A percentile compares a stretch with the other conserved stretches of the same genome.
phyloP scores from a whole-genome alignment of 2,888 invertebrate species.

The Clistopyga incitator region DNA sequence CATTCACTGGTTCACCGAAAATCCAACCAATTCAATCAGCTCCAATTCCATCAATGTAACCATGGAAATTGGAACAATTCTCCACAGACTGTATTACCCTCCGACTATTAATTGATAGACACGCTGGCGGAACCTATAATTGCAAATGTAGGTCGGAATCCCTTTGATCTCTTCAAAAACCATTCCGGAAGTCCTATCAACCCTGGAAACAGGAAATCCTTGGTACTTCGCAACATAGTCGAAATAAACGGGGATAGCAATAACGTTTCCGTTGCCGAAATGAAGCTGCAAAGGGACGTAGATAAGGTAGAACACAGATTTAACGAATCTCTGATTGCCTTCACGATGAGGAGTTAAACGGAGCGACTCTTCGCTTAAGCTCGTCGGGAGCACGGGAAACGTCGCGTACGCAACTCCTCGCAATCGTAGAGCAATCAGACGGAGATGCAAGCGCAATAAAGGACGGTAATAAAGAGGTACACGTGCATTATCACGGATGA shows the following conservation, averaged over 20 bases:
- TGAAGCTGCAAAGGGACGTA: constrained; percentile 19
- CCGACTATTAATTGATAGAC: neutral
- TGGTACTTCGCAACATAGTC: neutral
- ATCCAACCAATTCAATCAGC: no score
- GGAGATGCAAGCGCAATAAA: constrained; percentile 24
- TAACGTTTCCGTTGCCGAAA: constrained; percentile 22
- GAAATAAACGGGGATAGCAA: neutral
- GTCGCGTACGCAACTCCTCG: constrained; percentile 3
- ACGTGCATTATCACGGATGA: constrained; percentile 56
- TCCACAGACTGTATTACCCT: no score
- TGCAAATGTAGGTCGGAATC: neutral
- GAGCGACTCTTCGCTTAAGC: neutral
- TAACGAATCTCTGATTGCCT: neutral
- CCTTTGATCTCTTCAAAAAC: neutral
- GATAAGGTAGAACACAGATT: neutral
- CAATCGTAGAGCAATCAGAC: constrained; percentile 19
- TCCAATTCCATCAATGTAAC: no score
- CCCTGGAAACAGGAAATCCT: neutral
- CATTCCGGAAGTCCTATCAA: neutral
- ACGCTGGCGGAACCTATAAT: neutral
- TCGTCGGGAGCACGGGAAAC: neutral
- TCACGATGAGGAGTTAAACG: neutral
- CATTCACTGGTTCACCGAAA: no score
- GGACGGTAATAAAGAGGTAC: constrained; percentile 56
- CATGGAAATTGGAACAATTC: no score